A percentile compares a stretch with the other conserved stretches of the same genome.
These are phyloP conservation scores for Crambe crambe DNA, from an alignment of 37 sponge, comb jelly and placozoan genomes.

Conservation along the genomic window DNA sequence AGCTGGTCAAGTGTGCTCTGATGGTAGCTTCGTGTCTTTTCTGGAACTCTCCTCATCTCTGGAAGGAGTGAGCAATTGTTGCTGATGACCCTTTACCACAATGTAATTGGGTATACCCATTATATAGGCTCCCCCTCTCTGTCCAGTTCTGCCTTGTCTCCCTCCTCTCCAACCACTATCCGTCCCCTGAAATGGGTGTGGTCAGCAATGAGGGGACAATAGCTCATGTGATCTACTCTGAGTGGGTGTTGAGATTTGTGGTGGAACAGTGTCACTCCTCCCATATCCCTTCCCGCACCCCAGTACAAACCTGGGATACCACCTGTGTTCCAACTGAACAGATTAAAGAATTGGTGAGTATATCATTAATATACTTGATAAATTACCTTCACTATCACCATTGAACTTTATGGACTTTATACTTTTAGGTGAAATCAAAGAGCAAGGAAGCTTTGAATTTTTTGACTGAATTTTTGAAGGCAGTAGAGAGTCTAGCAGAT, in stretches of 20 bases:
- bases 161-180: conserved; percentile 22
- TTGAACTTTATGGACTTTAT: background rate
- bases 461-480: conserved; percentile 11
- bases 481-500: background rate
- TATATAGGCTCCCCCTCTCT: conserved; percentile 43
- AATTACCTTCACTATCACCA: too few relatives aligned
- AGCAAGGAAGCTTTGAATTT: conserved; percentile 4
- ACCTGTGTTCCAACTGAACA: conserved; percentile 24
- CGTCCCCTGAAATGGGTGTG: conserved; percentile 1
- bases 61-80: background rate
- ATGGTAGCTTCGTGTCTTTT: conserved; percentile 49
- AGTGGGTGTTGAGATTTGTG: conserved; percentile 48
- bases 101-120: background rate
- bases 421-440: conserved; percentile 14
- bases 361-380: background rate
- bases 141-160: conserved; percentile 49
- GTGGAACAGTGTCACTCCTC: conserved; percentile 15
- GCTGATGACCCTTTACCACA: background rate
- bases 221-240: conserved; percentile 38
- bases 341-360: conserved; percentile 27
- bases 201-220: conserved; percentile 7
- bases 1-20: conserved; percentile 61
- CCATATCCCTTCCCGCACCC: background rate
- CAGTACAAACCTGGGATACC: conserved; percentile 14
- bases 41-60: conserved; percentile 48